Evolutionary conservation across 2,113 vertebrate genomes (phyloP), one percentile per base, ranked within the genome.

Genomic region (Actenoides lindsayi): DNA sequence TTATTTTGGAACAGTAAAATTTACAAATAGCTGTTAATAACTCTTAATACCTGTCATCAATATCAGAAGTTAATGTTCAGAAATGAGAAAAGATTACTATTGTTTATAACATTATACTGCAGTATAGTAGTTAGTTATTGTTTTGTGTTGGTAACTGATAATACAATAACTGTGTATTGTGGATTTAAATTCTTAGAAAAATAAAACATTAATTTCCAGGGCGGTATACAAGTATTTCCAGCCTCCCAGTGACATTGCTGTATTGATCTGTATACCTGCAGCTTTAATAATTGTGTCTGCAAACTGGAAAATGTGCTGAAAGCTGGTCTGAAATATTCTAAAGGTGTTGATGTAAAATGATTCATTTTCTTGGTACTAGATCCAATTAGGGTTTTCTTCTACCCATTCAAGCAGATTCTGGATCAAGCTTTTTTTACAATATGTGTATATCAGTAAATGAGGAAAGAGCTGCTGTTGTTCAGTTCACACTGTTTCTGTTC

Each of bases 361-460:
- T 60, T 68, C 1, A 0, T 71, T 53, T 48, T 31, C 50, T 64
- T 90, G 19, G 5, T 24, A 25, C 67, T 85, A 25, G 2, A 13
- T 65, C 18, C 18, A 77, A 33, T 13, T 10, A 25, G 13, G 6
- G 3, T 70, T 54, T 80, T 79, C n/a, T 69, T 57, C n/a, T 56
- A 11, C 11, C 7, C 41, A 2, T 54, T 83, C 9, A 37, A 30
- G 17, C 51, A 50, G 41, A 51, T 63, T 81, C 28, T 46, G 51
- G 4, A 25, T 92, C n/a, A 42, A 54, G 14, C 3, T 54, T 7
- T 83, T 16, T 21, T 21, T 70, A 46, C 0, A 2, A 7, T 24
- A 23, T 5, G 0, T 4, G 4, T 30, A 1, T 25, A 21, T 18
- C 1, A 39, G 0, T 59, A 50, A 71, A 79, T 6, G 16, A 28